Percentiles rank a stretch among this genome's conserved stretches.
phyloP scores from a whole-genome alignment of 2,797 vertebrate genomes.

The Delichon dasypus region DNA sequence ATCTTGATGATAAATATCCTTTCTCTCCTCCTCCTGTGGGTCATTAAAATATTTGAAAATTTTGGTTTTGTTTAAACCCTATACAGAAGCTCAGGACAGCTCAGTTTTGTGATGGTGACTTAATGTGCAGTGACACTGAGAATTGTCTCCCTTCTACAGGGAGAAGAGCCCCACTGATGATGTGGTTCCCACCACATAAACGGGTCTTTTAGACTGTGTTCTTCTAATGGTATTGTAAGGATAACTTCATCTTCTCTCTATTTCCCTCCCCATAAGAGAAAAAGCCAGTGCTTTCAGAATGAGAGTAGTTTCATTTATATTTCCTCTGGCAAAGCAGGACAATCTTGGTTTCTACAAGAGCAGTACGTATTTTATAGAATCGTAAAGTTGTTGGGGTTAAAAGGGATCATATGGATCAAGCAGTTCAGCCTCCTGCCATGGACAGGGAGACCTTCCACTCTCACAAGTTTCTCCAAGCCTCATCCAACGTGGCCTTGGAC shows the following conservation, averaged over 20 bases:
- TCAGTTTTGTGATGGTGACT: neutral
- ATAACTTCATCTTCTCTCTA: neutral
- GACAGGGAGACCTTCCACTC: fast-evolving
- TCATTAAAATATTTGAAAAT: neutral
- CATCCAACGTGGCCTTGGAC: fast-evolving
- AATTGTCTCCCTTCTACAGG: fast-evolving
- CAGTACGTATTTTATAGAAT: neutral
- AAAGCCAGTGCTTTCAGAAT: neutral
- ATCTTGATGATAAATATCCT: neutral
- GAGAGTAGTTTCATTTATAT: neutral
- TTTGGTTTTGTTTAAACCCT: neutral
- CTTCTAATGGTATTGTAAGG: neutral
- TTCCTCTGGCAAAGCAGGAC: neutral
- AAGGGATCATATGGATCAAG: neutral
- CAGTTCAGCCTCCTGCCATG: fast-evolving
- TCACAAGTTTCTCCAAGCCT: fast-evolving
- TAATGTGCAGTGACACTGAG: neutral
- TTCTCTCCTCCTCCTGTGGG: neutral
- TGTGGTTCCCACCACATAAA: neutral
- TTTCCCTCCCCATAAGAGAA: neutral
- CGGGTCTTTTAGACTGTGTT: fast-evolving
- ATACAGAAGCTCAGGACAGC: neutral
- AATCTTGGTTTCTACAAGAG: neutral
- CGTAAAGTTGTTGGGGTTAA: fast-evolving
- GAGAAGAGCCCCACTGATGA: neutral